Percentiles rank a stretch among this genome's conserved stretches.
phyloP scores from a whole-genome alignment of 2,797 vertebrate species.

The Amazona ochrocephala region DNA sequence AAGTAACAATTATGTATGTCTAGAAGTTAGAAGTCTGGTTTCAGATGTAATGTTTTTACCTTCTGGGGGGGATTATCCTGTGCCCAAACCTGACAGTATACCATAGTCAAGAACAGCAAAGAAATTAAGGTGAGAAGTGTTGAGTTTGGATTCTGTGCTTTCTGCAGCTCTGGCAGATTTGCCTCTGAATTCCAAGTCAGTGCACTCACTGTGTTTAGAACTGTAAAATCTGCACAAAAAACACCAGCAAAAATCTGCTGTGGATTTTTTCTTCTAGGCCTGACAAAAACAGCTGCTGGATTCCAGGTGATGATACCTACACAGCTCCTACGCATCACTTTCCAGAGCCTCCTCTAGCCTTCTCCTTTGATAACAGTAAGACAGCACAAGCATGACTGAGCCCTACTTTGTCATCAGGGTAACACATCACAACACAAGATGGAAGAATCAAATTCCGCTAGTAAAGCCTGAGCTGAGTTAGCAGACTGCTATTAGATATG shows the following conservation, averaged over 20 bases:
- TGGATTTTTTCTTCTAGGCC: background rate
- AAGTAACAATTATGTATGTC: background rate
- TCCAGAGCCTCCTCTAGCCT: background rate
- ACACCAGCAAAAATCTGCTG: background rate
- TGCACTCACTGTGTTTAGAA: background rate
- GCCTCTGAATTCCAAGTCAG: conserved; percentile 14
- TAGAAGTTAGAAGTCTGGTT: background rate
- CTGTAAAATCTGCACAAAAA: conserved; percentile 13
- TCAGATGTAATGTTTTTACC: background rate
- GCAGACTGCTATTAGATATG: background rate
- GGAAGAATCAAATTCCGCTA: background rate
- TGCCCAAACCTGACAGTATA: background rate
- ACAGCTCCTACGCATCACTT: background rate
- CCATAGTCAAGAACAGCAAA: background rate
- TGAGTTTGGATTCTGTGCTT: background rate
- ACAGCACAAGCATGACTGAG: background rate
- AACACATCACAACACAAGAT: background rate
- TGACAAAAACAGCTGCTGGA: background rate
- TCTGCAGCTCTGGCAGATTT: conserved; percentile 1
- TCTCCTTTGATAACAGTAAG: background rate
- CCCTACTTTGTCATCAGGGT: background rate
- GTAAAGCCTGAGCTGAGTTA: background rate
- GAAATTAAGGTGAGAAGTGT: background rate
- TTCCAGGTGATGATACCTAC: background rate
- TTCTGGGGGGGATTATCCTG: background rate